Evolutionary conservation across 2,888 invertebrate species (phyloP).

Genomic region (Allygus modestus): DNA sequence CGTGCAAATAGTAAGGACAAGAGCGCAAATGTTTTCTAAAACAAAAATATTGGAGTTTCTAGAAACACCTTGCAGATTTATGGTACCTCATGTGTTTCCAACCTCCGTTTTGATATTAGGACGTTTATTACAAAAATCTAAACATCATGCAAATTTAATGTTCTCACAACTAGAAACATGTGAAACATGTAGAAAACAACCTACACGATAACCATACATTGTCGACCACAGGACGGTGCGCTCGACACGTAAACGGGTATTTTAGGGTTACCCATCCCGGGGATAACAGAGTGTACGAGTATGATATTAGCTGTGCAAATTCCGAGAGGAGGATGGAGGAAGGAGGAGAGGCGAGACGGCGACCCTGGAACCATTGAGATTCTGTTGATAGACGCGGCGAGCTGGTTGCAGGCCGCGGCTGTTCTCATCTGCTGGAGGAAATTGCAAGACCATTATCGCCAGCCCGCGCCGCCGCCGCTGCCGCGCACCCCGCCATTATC

Average conservation of each 20-base stretch:
- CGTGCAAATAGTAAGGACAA: too few species aligned
- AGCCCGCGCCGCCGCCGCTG: slow-evolving; percentile 20
- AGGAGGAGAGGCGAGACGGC: not conserved
- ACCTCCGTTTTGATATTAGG: too few species aligned
- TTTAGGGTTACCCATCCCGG: slow-evolving; percentile 39
- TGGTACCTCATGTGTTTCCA: too few species aligned
- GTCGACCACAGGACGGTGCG: not conserved
- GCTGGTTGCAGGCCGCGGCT: slow-evolving; percentile 1
- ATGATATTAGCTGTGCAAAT: slow-evolving; percentile 54
- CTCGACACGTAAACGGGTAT: slow-evolving; percentile 34
- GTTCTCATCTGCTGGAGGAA: slow-evolving; percentile 50
- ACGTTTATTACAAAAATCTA: too few species aligned
- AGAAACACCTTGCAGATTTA: too few species aligned
- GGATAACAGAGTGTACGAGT: slow-evolving; percentile 34
- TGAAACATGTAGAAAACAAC: slow-evolving; percentile 24
- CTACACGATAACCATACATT: slow-evolving; percentile 3
- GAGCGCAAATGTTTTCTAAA: too few species aligned
- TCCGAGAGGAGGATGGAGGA: not conserved
- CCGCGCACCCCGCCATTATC: slow-evolving; percentile 48
- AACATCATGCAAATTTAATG: slow-evolving; percentile 12
- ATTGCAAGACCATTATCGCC: slow-evolving; percentile 49
- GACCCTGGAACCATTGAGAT: slow-evolving; percentile 58
- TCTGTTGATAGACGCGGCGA: slow-evolving; percentile 37
- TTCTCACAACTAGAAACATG: not conserved
- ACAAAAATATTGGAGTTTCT: too few species aligned